These are phyloP conservation scores for Matsumyia berberina DNA, from an alignment of 2,888 invertebrate genomes.

Conservation along the genomic window DNA sequence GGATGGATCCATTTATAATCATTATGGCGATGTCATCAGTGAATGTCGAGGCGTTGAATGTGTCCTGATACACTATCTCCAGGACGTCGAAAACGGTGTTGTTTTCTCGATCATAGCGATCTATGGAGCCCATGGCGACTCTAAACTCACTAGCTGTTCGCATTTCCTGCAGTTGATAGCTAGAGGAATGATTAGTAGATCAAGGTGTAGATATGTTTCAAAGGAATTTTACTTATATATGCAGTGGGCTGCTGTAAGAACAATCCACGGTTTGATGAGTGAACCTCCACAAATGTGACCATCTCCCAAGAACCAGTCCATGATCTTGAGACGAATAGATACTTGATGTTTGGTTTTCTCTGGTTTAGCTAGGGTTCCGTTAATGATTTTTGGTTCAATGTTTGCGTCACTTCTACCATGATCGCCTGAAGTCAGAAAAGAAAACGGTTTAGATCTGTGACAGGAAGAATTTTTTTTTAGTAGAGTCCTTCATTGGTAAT, in stretches of 20 bases:
- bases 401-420: not conserved
- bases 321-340: conserved; percentile 79
- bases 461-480: not conserved
- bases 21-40: conserved; percentile 77
- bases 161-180: conserved; percentile 39
- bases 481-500: no score
- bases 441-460: no score
- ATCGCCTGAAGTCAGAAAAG: not conserved
- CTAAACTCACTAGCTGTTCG: conserved; percentile 73
- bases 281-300: conserved; percentile 82
- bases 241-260: conserved; percentile 79
- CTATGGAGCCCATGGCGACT: conserved; percentile 77
- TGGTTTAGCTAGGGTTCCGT: conserved; percentile 76
- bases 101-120: conserved; percentile 67
- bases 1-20: conserved; percentile 75
- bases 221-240: conserved; percentile 77
- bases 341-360: conserved; percentile 80
- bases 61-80: conserved; percentile 57
- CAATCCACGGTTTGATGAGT: conserved; percentile 78
- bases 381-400: conserved; percentile 75
- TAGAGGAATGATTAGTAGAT: not conserved
- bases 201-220: no score
- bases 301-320: conserved; percentile 80
- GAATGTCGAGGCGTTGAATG: conserved; percentile 73
- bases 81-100: conserved; percentile 71